Conservation (phyloP, 2,888 invertebrate genomes). For the Smittia sp. region DNA sequence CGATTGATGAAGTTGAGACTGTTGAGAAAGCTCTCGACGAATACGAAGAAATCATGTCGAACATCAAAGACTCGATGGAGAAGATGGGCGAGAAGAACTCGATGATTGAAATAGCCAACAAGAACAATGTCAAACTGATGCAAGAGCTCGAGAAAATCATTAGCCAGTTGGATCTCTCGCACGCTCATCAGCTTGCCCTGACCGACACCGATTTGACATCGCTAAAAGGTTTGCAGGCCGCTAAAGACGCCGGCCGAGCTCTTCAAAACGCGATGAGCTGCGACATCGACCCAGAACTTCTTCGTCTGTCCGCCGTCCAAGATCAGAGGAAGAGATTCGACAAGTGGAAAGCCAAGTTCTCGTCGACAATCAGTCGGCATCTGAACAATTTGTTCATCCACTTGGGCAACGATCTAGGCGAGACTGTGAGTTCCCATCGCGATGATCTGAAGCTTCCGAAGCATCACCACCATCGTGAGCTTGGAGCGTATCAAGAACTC, state of each 20-base stretch:
- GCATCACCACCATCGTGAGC: constrained; percentile 76
- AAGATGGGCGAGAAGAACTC: constrained; percentile 89
- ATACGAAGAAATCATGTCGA: constrained; percentile 79
- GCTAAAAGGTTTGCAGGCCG: constrained; percentile 60
- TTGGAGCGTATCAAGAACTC: constrained; percentile 81
- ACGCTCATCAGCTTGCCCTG: constrained; percentile 64
- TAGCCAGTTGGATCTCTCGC: constrained; percentile 68
- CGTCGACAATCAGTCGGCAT: constrained; percentile 80
- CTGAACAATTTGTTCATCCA: constrained; percentile 94
- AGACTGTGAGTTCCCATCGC: constrained; percentile 49
- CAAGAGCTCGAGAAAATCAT: constrained; percentile 75
- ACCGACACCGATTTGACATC: constrained; percentile 71
- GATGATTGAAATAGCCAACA: constrained; percentile 79
- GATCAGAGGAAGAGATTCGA: constrained; percentile 78
- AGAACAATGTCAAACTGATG: constrained; percentile 76
- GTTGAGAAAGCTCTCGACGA: constrained; percentile 71
- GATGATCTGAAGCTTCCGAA: constrained; percentile 69
- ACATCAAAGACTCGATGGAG: constrained; percentile 84
- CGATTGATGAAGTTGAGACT: constrained; percentile 70
- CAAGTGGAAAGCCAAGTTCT: constrained; percentile 74
- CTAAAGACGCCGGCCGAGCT: constrained; percentile 69
- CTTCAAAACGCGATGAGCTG: constrained; percentile 72
- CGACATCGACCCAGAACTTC: constrained; percentile 62
- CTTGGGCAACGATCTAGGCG: constrained; percentile 76
- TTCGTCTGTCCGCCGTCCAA: constrained; percentile 71